These are phyloP conservation scores for Uloborus diversus DNA, from an alignment of 1,140 invertebrate genomes.

Conservation along the genomic window DNA sequence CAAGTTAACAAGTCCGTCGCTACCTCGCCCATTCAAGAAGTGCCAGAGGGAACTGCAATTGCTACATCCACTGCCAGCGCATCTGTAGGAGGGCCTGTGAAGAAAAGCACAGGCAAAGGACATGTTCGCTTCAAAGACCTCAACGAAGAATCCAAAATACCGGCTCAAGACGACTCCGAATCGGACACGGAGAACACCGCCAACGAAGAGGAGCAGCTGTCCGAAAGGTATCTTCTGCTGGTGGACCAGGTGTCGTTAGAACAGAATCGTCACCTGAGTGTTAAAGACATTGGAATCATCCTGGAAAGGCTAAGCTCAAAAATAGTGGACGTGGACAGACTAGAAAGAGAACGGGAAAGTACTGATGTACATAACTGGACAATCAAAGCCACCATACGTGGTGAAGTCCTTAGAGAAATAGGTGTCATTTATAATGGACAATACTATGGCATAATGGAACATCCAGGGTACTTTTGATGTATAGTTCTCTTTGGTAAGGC, in stretches of 20 bases:
- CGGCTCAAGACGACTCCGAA: constrained; percentile 78
- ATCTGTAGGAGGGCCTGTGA: constrained; percentile 32
- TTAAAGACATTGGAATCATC: constrained; percentile 95
- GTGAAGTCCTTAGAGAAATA: constrained; percentile 86
- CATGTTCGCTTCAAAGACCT: constrained; percentile 59
- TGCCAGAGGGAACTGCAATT: constrained; percentile 59
- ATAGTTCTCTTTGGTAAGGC: constrained; percentile 29
- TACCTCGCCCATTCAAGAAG: constrained; percentile 88
- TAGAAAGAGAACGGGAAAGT: constrained; percentile 88
- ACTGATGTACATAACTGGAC: constrained; percentile 95
- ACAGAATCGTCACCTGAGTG: constrained; percentile 82
- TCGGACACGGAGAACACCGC: constrained; percentile 92
- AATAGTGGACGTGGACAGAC: constrained; percentile 89
- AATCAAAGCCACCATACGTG: constrained; percentile 89
- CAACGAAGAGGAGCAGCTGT: constrained; percentile 60
- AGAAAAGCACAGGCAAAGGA: constrained; percentile 51
- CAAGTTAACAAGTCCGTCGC: constrained; percentile 90
- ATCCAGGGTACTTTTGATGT: constrained; percentile 77
- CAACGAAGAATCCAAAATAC: constrained; percentile 47
- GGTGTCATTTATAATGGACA: constrained; percentile 95
- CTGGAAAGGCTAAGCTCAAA: constrained; percentile 89
- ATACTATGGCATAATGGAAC: constrained; percentile 93
- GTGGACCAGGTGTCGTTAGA: constrained; percentile 92
- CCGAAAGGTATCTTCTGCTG: constrained; percentile 89
- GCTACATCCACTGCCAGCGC: constrained; percentile 36